phyloP scores from a whole-genome alignment of 2,797 vertebrate species.

The Kryptopterus vitreolus region DNA sequence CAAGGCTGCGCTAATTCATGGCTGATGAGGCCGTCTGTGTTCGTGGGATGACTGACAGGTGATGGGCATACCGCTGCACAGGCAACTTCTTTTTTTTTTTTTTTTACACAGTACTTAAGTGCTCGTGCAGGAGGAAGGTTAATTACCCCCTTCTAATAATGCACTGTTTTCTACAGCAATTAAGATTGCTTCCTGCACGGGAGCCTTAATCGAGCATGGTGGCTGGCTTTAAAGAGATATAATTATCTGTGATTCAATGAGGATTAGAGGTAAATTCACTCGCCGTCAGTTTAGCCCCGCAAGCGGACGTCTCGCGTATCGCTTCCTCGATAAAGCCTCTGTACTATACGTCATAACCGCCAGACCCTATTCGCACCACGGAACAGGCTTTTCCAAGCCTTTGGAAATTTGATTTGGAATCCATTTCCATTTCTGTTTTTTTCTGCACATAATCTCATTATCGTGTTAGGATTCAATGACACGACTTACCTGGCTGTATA shows the following conservation, averaged over 20 bases:
- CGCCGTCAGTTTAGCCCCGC: conserved; percentile 31
- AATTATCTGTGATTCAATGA: conserved; percentile 58
- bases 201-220: conserved; percentile 50
- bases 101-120: conserved; percentile 43
- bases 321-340: not conserved
- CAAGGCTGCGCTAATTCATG: conserved; percentile 50
- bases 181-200: conserved; percentile 55
- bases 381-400: not conserved
- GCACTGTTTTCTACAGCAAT: conserved; percentile 54
- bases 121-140: conserved; percentile 43
- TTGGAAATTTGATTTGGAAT: not conserved
- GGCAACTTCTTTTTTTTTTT: too few species aligned
- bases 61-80: conserved; percentile 49
- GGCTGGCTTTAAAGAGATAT: conserved; percentile 54
- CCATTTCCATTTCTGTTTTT: not conserved
- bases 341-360: not conserved
- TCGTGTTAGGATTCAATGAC: conserved; percentile 6
- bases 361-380: not conserved
- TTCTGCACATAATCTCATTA: not conserved
- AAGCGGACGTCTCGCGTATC: conserved; percentile 24
- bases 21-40: conserved; percentile 43
- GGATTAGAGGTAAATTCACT: conserved; percentile 49
- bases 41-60: conserved; percentile 52
- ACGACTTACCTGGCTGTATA: conserved; percentile 3
- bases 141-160: conserved; percentile 52